Conservation (phyloP, 1,140 invertebrate species). For the Carcinoscorpius rotundicauda region DNA sequence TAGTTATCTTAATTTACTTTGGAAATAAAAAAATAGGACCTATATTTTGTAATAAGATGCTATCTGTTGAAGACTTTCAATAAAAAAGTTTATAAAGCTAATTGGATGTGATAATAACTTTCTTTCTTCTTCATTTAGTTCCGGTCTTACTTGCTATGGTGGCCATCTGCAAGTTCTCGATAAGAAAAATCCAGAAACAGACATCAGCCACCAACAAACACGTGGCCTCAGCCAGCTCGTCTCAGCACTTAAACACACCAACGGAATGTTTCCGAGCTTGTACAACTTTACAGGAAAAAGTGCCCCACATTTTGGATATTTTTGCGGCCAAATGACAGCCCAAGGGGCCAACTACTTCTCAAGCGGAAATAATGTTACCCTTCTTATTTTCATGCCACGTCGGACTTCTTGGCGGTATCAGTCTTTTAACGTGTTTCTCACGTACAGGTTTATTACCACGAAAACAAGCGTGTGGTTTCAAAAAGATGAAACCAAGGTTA, state of each 20-base stretch:
- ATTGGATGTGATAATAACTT: too few relatives aligned
- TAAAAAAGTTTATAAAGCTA: too few relatives aligned
- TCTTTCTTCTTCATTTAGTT: constrained; percentile 6
- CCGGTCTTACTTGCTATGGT: constrained; percentile 13
- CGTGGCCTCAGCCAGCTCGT: constrained; percentile 21
- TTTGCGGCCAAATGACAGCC: constrained; percentile 21
- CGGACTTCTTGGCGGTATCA: constrained; percentile 20
- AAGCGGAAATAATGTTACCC: constrained; percentile 19
- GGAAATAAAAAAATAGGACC: too few relatives aligned
- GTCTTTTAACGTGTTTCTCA: constrained; percentile 21
- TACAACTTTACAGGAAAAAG: constrained; percentile 16
- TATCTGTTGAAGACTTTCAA: too few relatives aligned
- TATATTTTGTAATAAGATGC: too few relatives aligned
- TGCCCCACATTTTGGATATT: constrained; percentile 20
- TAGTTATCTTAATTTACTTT: too few relatives aligned
- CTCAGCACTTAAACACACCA: constrained; percentile 20
- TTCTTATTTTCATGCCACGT: constrained; percentile 19
- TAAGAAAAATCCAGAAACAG: constrained; percentile 10
- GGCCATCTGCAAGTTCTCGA: constrained; percentile 20
- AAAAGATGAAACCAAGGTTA: constrained; percentile 5
- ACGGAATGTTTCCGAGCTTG: constrained; percentile 16
- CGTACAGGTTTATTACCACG: constrained; percentile 15
- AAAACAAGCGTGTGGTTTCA: background rate
- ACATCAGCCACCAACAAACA: constrained; percentile 18
- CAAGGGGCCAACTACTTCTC: constrained; percentile 21